Evolutionary conservation across 2,797 vertebrate genomes (phyloP).

Genomic region (Pachyuromys duprasi): DNA sequence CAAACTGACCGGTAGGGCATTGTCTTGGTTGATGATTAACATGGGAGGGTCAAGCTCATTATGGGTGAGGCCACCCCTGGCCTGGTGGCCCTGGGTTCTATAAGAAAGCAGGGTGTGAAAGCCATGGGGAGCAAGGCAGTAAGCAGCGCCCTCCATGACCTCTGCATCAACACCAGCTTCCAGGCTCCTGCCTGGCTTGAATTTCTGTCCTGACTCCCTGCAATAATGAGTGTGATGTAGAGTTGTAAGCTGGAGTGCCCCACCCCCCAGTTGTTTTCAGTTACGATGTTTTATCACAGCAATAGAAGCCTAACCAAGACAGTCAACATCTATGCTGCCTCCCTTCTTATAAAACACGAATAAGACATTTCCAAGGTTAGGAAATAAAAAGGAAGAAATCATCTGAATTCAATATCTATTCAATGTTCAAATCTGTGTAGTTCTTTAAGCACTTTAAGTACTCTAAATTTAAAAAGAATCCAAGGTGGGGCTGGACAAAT

Average conservation of each 20-base stretch:
- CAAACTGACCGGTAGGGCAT: background rate
- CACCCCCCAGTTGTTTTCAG: background rate
- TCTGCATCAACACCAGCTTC: background rate
- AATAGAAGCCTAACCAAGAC: background rate
- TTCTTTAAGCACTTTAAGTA: background rate
- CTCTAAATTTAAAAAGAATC: conserved; percentile 30
- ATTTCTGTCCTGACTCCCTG: background rate
- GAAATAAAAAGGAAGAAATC: conserved; percentile 24
- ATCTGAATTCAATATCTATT: conserved; percentile 26
- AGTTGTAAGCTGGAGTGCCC: background rate
- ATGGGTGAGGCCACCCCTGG: background rate
- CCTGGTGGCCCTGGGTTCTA: background rate
- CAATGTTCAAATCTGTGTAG: conserved; percentile 12
- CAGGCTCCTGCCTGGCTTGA: background rate
- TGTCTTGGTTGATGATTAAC: background rate
- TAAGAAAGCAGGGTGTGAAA: background rate
- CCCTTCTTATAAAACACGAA: background rate
- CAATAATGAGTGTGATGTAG: background rate
- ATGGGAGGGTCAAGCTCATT: background rate
- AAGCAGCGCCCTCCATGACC: background rate
- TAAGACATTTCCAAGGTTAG: conserved; percentile 19
- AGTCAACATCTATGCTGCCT: background rate
- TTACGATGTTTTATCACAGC: background rate
- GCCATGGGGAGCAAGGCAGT: background rate
- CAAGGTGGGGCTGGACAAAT: background rate